A percentile compares a stretch with the other conserved stretches of the same genome.
phyloP scores from a whole-genome alignment of 2,888 invertebrate species.

The Diloba caeruleocephala region DNA sequence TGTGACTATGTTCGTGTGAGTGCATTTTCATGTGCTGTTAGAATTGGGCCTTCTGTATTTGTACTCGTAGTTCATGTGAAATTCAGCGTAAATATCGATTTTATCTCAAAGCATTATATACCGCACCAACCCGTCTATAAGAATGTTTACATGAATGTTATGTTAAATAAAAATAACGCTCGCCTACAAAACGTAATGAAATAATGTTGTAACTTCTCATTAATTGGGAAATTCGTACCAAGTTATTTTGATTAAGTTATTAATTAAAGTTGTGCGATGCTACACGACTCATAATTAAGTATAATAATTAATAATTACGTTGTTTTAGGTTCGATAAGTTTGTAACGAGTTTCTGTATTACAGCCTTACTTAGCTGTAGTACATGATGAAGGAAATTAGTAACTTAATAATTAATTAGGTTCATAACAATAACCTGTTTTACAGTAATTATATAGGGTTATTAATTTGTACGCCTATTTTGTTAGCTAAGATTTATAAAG shows the following conservation, averaged over 20 bases:
- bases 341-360: background rate
- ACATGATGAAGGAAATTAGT: background rate
- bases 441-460: background rate
- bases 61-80: too few relatives aligned
- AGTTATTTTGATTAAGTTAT: constrained; percentile 13
- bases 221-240: constrained; percentile 7
- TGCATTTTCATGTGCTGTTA: too few relatives aligned
- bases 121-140: background rate
- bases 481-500: background rate
- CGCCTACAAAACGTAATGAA: background rate
- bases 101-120: too few relatives aligned
- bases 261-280: constrained; percentile 4
- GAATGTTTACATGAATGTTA: background rate
- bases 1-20: too few relatives aligned
- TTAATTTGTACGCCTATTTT: background rate
- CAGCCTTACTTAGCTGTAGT: too few relatives aligned
- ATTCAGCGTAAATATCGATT: too few relatives aligned
- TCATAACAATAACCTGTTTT: background rate
- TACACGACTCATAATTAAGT: constrained; percentile 3
- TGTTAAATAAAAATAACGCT: background rate
- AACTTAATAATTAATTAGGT: background rate
- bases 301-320: too few relatives aligned
- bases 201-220: constrained; percentile 1
- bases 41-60: too few relatives aligned
- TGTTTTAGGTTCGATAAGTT: constrained; percentile 9